Base-by-base conservation (phyloP, 1,140 invertebrate genomes). In the Cardiocondyla obscurior region DNA sequence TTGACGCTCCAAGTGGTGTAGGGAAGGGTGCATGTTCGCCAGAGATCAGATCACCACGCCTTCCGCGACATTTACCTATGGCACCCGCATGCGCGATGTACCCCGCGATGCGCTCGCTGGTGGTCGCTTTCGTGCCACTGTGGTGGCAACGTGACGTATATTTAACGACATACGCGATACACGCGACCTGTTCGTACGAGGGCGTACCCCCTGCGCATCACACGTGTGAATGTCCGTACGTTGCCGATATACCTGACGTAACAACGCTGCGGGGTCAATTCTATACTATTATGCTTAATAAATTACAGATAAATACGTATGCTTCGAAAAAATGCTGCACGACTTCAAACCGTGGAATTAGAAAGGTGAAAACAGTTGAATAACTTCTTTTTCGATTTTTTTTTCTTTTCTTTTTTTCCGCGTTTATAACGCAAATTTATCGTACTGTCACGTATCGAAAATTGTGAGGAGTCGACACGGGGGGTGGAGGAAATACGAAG, bases 71-170 rank as follows among this genome's bases (percentile, higher is more conserved):
- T 67, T 58, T 79, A 70, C 64, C 85, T 70, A n/a, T 28, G 12
- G 19, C 33, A 49, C 57, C 69, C 85, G 85, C 85, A 85, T 86
- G 84, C 85, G 85, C 69, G 46, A 46, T 46, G 10, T n/a, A 22
- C 33, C 25, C 42, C 14, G 44, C 36, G 39, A 76, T 39, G 49
- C 16, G 60, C 49, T 33, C 53, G 22, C 30, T 53, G 49, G 62
- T 67, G 46, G 33, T 67, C 46, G 28, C n/a, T n/a, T 79, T 69
- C 33, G 22, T 69, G 22, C 6, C 22, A 42, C 12, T 39, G 53
- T 49, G 19, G 28, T 53, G 25, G 25, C 25, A 69, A 53, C n/a
- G 73, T 77, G 58, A 77, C 33, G 16, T 69, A 53, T 49, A 30
- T 12, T 79, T 69, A 79, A 53, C 62, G n/a, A n/a, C 42, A 10